Evolutionary conservation across 1,140 invertebrate species (phyloP).

Genomic region (Gonioctena quinquepunctata): DNA sequence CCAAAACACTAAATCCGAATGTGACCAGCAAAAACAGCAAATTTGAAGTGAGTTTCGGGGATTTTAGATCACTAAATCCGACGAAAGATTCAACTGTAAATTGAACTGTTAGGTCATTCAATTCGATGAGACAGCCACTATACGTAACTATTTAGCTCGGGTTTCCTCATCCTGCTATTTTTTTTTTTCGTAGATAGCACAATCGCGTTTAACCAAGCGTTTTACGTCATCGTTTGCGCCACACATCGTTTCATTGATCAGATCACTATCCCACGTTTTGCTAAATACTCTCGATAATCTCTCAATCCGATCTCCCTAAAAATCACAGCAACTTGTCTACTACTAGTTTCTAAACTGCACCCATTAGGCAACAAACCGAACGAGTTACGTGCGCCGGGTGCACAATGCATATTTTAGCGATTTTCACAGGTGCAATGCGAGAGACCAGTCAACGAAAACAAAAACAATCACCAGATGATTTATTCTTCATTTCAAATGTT

Average conservation of each 20-base stretch:
- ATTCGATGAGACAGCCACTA: too few relatives aligned
- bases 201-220: background rate
- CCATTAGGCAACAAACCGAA: background rate
- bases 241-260: background rate
- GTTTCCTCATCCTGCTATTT: background rate
- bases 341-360: background rate
- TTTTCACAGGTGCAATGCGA: conserved; percentile 34
- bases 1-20: too few relatives aligned
- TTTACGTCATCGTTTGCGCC: background rate
- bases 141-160: too few relatives aligned
- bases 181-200: background rate
- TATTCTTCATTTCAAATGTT: too few relatives aligned
- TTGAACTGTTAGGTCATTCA: too few relatives aligned
- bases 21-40: too few relatives aligned
- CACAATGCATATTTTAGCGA: conserved; percentile 25
- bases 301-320: background rate
- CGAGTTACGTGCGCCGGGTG: background rate
- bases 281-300: background rate
- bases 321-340: background rate
- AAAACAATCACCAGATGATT: too few relatives aligned
- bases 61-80: too few relatives aligned
- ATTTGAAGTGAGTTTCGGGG: too few relatives aligned
- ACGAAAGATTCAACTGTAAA: too few relatives aligned
- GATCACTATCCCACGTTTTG: background rate
- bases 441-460: background rate